Percentiles rank a stretch among this genome's conserved stretches.
Evolutionary conservation across 2,113 vertebrate genomes (phyloP).

Genomic region (Clinocottus analis): DNA sequence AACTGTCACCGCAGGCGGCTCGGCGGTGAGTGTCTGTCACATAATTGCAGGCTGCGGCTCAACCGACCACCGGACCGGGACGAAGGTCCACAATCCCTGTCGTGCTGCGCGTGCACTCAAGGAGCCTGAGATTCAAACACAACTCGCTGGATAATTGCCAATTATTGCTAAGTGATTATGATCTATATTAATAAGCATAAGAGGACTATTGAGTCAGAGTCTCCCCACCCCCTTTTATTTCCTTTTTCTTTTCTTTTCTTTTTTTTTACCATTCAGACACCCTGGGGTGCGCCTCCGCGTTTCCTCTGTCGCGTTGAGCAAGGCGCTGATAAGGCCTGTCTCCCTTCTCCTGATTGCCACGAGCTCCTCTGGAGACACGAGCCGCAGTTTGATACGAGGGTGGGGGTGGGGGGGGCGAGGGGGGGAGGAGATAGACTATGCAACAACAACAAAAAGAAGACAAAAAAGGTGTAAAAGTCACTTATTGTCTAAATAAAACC

Average conservation of each 20-base stretch:
- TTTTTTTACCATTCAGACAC: constrained; percentile 19
- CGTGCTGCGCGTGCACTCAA: too few species aligned
- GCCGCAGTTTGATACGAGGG: constrained; percentile 40
- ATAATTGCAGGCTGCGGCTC: constrained; percentile 41
- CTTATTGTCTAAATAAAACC: background rate
- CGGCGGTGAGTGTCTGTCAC: constrained; percentile 55
- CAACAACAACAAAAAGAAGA: background rate
- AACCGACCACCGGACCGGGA: constrained; percentile 11
- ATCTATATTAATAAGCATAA: background rate
- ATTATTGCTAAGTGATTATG: background rate
- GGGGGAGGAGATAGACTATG: too few species aligned
- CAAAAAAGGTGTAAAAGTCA: background rate
- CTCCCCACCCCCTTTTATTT: background rate
- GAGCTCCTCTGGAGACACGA: constrained; percentile 59
- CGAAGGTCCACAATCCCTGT: background rate
- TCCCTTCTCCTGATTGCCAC: constrained; percentile 72
- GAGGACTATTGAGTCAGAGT: background rate
- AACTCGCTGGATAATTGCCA: too few species aligned
- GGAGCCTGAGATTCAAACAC: too few species aligned
- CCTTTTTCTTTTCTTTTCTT: background rate
- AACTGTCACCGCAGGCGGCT: constrained; percentile 46
- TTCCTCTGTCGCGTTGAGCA: constrained; percentile 70
- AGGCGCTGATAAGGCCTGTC: constrained; percentile 74
- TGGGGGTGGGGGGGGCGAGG: too few species aligned
- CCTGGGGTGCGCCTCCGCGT: constrained; percentile 52